Conservation (phyloP, 2,888 invertebrate species). For the Trileptium ribeirensis region DNA sequence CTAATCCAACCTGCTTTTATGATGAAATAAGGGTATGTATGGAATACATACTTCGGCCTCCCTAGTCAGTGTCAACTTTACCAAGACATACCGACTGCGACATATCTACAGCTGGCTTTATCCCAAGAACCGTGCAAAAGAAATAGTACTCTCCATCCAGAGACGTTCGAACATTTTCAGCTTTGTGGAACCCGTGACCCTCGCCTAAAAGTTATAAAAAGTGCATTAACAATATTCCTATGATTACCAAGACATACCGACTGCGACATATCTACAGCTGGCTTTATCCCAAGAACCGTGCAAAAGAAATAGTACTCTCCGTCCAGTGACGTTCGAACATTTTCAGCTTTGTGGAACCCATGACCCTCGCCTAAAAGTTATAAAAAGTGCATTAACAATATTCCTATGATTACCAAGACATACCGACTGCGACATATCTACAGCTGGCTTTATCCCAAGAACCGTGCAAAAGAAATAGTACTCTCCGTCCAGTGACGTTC, state of each 20-base stretch:
- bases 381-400: slow-evolving; percentile 12
- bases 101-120: background rate
- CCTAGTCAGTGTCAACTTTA: too few relatives aligned
- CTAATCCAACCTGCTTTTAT: too few relatives aligned
- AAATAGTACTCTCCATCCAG: slow-evolving; percentile 55
- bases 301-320: slow-evolving; percentile 53
- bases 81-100: background rate
- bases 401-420: too few relatives aligned
- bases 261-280: background rate
- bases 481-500: slow-evolving; percentile 52
- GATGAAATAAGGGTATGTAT: too few relatives aligned
- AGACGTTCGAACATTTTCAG: slow-evolving; percentile 51
- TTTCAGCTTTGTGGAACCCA: slow-evolving; percentile 53
- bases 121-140: slow-evolving; percentile 42
- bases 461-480: slow-evolving; percentile 51
- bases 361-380: slow-evolving; percentile 53
- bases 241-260: too few relatives aligned
- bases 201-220: slow-evolving; percentile 47
- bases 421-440: background rate
- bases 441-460: slow-evolving; percentile 30
- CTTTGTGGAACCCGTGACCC: slow-evolving; percentile 55
- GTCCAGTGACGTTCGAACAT: slow-evolving; percentile 52
- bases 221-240: too few relatives aligned
- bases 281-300: slow-evolving; percentile 36
- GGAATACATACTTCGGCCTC: too few relatives aligned